Evolutionary conservation across 2,888 invertebrate species (phyloP), one percentile per base, ranked within the genome.

Genomic region (Tetranychus truncatus): DNA sequence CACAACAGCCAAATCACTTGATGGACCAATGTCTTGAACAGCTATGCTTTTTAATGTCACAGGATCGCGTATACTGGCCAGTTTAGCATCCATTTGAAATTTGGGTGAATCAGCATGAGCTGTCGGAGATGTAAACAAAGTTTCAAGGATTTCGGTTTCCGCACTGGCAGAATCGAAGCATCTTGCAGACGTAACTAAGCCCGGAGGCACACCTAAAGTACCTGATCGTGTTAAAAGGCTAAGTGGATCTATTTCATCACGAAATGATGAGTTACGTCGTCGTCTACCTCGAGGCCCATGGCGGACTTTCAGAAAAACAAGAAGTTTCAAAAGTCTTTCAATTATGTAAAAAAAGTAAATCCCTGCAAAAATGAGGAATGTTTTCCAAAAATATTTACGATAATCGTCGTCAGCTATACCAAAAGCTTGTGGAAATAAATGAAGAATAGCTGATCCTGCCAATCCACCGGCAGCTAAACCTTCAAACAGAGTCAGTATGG

Each of bases 371-470:
- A 77, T 75, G 18, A 77, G 55, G 55, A 77, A 77, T n/a, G 74
- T 76, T n/a, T 72, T 69, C 76, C 77, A 76, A 66, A 77, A 77
- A 73, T 77, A 77, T 20, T 66, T 46, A 5, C 74, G 75, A 74
- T 75, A 77, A 46, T 74, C 75, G 15, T 77, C 77, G 45, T 77
- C 76, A 11, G 75, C 75, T 45, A 77, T 76, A 21, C 73, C 74
- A 65, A 76, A 77, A 8, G 77, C 77, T 72, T 77, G 74, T 7
- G 77, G 77, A 66, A 77, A 77, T 65, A 77, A 45, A 73, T 77
- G 77, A 7, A 77, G 21, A 24, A 76, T 77, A 34, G 77, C 77
- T 65, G 74, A 75, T 20, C 77, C 77, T 45, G 74, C 34, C 18
- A 77, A 72, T 44, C 77, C 77, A 20, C 77, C 77, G 15, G 75